Evolutionary conservation across 1,140 invertebrate species (phyloP).

Genomic region (Rhopalosiphum maidis): DNA sequence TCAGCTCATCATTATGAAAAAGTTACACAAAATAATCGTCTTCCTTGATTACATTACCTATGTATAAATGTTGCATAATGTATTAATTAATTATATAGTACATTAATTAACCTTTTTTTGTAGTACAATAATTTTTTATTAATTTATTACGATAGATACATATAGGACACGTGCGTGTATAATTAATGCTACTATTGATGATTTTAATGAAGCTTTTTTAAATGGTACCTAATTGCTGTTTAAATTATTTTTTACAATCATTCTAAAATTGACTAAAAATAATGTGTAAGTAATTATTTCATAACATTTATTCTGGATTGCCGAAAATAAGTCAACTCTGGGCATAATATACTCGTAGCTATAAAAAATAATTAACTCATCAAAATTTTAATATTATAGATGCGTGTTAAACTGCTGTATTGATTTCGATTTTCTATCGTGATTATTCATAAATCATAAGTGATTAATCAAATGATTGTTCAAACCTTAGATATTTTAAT

Average conservation of each 20-base stretch:
- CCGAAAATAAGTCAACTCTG: neutral
- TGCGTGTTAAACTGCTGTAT: too few species aligned
- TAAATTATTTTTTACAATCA: neutral
- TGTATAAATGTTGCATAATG: neutral
- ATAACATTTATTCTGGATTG: neutral
- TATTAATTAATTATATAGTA: neutral
- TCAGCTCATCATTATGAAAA: slow-evolving; percentile 8
- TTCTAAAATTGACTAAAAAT: neutral
- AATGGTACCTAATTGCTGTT: neutral
- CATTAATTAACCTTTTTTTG: neutral
- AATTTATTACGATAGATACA: neutral
- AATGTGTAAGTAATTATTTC: neutral
- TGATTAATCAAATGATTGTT: too few species aligned
- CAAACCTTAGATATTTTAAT: too few species aligned
- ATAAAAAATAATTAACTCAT: too few species aligned
- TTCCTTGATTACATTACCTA: neutral
- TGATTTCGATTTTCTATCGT: too few species aligned
- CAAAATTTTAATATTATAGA: too few species aligned
- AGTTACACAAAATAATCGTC: neutral
- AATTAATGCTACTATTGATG: too few species aligned
- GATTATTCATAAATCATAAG: too few species aligned
- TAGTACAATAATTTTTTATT: neutral
- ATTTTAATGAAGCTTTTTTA: neutral
- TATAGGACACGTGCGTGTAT: neutral
- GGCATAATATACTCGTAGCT: too few species aligned